Conservation (phyloP, 2,888 invertebrate species). For the Hanleya hanleyi region DNA sequence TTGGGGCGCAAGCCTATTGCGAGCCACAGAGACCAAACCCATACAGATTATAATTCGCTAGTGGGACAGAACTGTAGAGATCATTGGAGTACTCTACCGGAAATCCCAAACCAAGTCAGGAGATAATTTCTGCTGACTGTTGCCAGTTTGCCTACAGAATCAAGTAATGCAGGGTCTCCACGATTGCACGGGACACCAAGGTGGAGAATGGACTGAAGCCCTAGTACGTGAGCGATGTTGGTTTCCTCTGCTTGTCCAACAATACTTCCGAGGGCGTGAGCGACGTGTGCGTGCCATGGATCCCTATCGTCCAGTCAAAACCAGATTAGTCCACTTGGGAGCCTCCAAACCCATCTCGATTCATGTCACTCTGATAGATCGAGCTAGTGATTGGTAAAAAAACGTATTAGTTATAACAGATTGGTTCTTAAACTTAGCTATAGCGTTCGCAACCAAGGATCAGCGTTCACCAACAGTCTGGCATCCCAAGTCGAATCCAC, state of each 20-base stretch:
- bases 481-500: no score
- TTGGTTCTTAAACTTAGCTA: background rate
- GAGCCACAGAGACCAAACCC: background rate
- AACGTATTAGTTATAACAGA: background rate
- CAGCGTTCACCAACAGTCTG: constrained; percentile 18
- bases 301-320: background rate
- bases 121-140: no score
- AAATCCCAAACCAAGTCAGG: background rate
- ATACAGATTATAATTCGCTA: constrained; percentile 5
- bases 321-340: background rate
- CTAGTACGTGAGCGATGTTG: constrained; percentile 3
- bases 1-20: no score
- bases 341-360: background rate
- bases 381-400: background rate
- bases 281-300: constrained; percentile 3
- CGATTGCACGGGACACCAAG: constrained; percentile 12
- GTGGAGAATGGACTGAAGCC: background rate
- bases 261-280: background rate
- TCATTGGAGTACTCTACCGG: constrained; percentile 3
- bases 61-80: background rate
- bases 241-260: background rate
- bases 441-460: constrained; percentile 16
- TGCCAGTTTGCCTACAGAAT: no score
- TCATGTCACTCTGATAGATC: background rate
- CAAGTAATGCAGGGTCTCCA: constrained; percentile 2